Conservation (phyloP, 1,140 invertebrate species). For the Metopolophium dirhodum region DNA sequence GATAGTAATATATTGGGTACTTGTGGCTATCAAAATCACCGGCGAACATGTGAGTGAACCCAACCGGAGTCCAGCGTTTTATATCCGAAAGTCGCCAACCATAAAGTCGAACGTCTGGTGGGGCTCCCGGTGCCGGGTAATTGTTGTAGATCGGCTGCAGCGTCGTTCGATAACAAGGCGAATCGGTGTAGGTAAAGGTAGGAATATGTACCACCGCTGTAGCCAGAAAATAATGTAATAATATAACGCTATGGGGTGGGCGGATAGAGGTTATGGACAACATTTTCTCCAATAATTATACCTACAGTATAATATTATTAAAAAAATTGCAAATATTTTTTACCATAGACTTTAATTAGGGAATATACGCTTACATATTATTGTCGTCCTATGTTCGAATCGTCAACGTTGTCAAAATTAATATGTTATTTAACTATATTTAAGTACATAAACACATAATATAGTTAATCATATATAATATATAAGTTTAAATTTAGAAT, state of each 20-base stretch:
- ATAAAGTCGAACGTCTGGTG: not conserved
- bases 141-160: not conserved
- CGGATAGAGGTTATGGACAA: not conserved
- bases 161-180: not conserved
- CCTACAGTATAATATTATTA: not conserved
- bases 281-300: not conserved
- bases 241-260: too few relatives aligned
- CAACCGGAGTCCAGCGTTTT: not conserved
- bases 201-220: not conserved
- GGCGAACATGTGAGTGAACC: slow-evolving; percentile 5
- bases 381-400: too few relatives aligned
- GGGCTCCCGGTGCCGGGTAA: not conserved
- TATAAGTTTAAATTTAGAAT: too few relatives aligned
- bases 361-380: too few relatives aligned
- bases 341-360: not conserved
- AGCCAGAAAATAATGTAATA: not conserved
- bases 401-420: too few relatives aligned
- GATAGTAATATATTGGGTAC: not conserved
- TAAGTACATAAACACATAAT: too few relatives aligned
- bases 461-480: too few relatives aligned
- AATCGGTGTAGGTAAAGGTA: not conserved
- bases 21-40: not conserved
- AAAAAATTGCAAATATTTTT: not conserved
- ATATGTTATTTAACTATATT: too few relatives aligned
- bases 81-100: slow-evolving; percentile 25